phyloP scores from a whole-genome alignment of 2,888 invertebrate genomes.

The Clepsis dumicolana region DNA sequence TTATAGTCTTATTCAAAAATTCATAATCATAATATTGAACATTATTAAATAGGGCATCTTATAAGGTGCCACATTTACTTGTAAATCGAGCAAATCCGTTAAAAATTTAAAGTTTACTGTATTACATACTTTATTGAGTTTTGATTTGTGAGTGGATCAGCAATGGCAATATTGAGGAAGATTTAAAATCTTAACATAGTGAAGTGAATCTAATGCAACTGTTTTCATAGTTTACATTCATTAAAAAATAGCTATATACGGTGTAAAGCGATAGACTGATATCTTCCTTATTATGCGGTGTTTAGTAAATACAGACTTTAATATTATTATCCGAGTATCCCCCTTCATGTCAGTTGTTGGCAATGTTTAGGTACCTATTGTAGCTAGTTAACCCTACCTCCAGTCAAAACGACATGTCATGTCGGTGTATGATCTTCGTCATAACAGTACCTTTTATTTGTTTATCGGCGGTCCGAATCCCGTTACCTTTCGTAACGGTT shows the following conservation, averaged over 20 bases:
- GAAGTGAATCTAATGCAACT: no score
- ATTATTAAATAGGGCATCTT: background rate
- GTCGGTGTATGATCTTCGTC: slow-evolving; percentile 16
- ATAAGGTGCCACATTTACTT: background rate
- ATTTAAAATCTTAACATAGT: no score
- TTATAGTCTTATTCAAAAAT: slow-evolving; percentile 63
- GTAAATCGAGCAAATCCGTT: slow-evolving; percentile 10
- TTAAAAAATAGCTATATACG: no score
- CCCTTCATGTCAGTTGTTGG: background rate
- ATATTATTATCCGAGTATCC: background rate
- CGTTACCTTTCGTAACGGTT: slow-evolving; percentile 38
- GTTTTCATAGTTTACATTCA: no score
- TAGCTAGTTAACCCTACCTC: background rate
- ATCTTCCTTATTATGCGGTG: no score
- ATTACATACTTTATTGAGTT: no score
- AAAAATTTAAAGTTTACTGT: no score
- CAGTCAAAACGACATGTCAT: slow-evolving; percentile 4
- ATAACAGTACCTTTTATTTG: slow-evolving; percentile 26
- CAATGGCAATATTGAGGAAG: no score
- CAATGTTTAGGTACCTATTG: background rate
- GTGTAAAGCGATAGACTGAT: no score
- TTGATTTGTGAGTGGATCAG: no score
- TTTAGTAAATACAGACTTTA: no score
- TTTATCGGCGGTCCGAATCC: slow-evolving; percentile 18
- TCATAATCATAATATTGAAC: slow-evolving; percentile 49